Base-by-base conservation (phyloP, 2,797 vertebrate species). In the Atherinosoma microstoma region DNA sequence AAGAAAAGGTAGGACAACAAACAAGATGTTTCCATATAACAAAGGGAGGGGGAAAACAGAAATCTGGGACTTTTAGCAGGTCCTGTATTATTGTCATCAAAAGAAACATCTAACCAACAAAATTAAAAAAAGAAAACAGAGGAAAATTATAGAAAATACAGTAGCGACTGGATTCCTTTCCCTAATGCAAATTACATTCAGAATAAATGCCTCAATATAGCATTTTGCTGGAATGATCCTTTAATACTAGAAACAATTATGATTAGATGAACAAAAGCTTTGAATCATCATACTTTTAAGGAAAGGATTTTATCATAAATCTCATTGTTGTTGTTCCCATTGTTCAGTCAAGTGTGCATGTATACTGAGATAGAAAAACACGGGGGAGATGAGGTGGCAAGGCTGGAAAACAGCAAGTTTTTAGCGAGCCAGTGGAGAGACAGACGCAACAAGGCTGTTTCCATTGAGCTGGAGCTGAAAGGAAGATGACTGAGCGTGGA, bases 401-500 rank as follows among this genome's bases (percentile, higher is more conserved):
- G 73, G 73, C 74, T 83, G 79, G 29, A 83, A 83, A 86, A 83
- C 68, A 70, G 69, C 75, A 79, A 75, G 80, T 91, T 83, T 63
- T 54, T 72, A 24, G 61, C 45, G 32, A 84, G 74, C 56, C 79
- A 54, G 67, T 76, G 73, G 77, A 11, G 84, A 90, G 82, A 72
- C 87, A 86, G 83, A 90, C 73, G 62, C 88, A 87, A 90, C 85
- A 84, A 88, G 88, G 82, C 82, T 80, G 76, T 82, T 89, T 77
- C 78, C 81, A 86, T 22, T 79, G 86, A 91, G 79, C 80, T 58
- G 69, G 40, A 77, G 84, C 86, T 81, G 87, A 91, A 83, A 81
- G 75, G 82, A 86, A 72, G 85, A 88, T 84, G 90, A 87, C 82
- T 83, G 88, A 86, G 85, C 83, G 91, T 87, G 91, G 87, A 91